phyloP scores from a whole-genome alignment of 2,888 invertebrate species.

The Pheosia gnoma region DNA sequence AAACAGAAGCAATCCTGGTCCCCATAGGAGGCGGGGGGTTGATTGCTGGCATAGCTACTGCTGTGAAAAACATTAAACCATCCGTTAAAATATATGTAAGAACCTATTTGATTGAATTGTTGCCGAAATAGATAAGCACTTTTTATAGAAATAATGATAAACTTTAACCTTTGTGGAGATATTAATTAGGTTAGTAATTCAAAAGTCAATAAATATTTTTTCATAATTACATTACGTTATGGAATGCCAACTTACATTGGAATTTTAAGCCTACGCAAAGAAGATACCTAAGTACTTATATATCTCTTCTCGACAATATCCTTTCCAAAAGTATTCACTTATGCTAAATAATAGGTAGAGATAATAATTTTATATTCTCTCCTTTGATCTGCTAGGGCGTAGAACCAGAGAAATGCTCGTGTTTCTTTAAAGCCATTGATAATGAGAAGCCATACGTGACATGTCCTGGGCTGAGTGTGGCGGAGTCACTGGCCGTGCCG shows the following conservation, averaged over 20 bases:
- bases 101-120: too few species aligned
- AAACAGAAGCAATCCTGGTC: constrained; percentile 92
- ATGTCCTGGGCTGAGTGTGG: constrained; percentile 29
- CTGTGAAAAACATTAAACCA: constrained; percentile 91
- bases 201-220: too few species aligned
- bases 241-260: too few species aligned
- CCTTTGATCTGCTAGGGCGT: constrained; percentile 47
- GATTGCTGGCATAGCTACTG: constrained; percentile 93
- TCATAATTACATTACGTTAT: too few species aligned
- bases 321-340: too few species aligned
- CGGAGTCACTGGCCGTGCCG: constrained; percentile 48
- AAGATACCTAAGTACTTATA: too few species aligned
- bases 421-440: constrained; percentile 60
- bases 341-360: too few species aligned
- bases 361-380: background rate
- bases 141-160: constrained; percentile 10
- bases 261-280: too few species aligned
- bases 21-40: constrained; percentile 96
- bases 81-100: constrained; percentile 90
- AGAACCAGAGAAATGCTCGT: constrained; percentile 51
- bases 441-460: constrained; percentile 52
- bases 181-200: too few species aligned
- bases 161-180: constrained; percentile 3
- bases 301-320: too few species aligned
- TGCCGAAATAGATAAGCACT: background rate